Conservation (phyloP, 2,888 invertebrate genomes). For the Mimas tiliae region DNA sequence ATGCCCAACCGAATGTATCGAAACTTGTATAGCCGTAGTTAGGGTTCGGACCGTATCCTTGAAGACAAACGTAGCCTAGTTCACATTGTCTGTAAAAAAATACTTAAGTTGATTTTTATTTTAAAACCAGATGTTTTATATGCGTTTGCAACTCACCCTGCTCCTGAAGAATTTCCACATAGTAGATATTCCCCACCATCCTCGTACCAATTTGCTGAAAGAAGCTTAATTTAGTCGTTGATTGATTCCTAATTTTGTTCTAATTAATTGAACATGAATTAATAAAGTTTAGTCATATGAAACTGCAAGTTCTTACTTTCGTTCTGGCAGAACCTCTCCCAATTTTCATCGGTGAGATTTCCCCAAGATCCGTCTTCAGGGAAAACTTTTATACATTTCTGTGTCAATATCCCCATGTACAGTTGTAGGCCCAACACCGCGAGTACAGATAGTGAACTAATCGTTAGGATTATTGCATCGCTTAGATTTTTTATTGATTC, state of each 20-base stretch:
- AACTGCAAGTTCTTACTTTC: constrained; percentile 84
- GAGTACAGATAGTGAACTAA: constrained; percentile 99
- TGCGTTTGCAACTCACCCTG: constrained; percentile 86
- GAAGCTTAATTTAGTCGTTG: constrained; percentile 25
- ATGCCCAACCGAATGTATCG: constrained; percentile 98
- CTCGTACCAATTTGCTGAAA: constrained; percentile 91
- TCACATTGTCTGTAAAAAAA: constrained; percentile 88
- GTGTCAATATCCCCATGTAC: constrained; percentile 98
- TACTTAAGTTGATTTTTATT: neutral
- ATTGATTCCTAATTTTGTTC: neutral
- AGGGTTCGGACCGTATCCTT: constrained; percentile 96
- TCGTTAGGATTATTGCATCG: constrained; percentile 99
- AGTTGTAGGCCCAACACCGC: constrained; percentile 99
- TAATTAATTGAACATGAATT: neutral
- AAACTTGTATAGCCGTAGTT: constrained; percentile 99
- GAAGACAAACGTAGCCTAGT: constrained; percentile 94
- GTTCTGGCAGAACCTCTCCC: constrained; percentile 92
- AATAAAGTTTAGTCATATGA: neutral
- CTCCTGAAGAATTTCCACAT: constrained; percentile 97
- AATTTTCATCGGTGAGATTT: constrained; percentile 92
- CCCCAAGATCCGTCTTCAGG: constrained; percentile 95
- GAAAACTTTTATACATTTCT: constrained; percentile 97
- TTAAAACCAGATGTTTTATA: neutral
- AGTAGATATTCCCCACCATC: constrained; percentile 89
- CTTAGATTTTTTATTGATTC: constrained; percentile 99